These are phyloP conservation scores for Agrochola circellaris DNA, from an alignment of 2,888 invertebrate genomes.

Conservation along the genomic window DNA sequence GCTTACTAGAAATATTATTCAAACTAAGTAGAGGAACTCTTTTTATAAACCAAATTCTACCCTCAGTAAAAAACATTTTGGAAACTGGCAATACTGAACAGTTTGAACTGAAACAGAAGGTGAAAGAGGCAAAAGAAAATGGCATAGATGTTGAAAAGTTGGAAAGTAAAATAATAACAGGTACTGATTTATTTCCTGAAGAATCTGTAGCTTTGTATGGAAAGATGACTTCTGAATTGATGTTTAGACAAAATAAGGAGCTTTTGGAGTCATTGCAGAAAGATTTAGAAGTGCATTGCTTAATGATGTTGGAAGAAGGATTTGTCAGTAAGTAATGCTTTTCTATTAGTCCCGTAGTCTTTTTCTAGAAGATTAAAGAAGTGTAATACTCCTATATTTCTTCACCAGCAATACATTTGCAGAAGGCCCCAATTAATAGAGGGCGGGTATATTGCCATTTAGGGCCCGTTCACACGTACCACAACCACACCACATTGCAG, in stretches of 20 bases:
- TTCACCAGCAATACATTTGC: no score
- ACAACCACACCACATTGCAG: no score
- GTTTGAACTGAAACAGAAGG: slow-evolving; percentile 77
- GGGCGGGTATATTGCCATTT: no score
- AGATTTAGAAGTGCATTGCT: slow-evolving; percentile 83
- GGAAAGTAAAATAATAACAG: slow-evolving; percentile 79
- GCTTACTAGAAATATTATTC: slow-evolving; percentile 83
- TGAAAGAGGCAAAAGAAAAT: slow-evolving; percentile 69
- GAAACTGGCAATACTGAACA: slow-evolving; percentile 83
- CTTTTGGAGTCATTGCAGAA: slow-evolving; percentile 81
- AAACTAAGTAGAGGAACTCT: slow-evolving; percentile 84
- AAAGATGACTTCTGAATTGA: slow-evolving; percentile 83
- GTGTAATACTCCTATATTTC: background rate
- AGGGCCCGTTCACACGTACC: no score
- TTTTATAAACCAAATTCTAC: slow-evolving; percentile 84
- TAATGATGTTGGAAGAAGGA: slow-evolving; percentile 82
- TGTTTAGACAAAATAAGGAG: slow-evolving; percentile 87
- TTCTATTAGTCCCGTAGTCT: background rate
- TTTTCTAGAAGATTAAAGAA: background rate
- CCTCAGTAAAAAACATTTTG: slow-evolving; percentile 79
- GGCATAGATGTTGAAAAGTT: slow-evolving; percentile 74
- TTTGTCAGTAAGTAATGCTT: slow-evolving; percentile 79
- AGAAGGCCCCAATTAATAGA: no score
- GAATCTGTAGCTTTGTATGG: slow-evolving; percentile 83
- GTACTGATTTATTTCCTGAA: slow-evolving; percentile 81